phyloP scores from a whole-genome alignment of 1,140 invertebrate species.

The Brachionus angularis region DNA sequence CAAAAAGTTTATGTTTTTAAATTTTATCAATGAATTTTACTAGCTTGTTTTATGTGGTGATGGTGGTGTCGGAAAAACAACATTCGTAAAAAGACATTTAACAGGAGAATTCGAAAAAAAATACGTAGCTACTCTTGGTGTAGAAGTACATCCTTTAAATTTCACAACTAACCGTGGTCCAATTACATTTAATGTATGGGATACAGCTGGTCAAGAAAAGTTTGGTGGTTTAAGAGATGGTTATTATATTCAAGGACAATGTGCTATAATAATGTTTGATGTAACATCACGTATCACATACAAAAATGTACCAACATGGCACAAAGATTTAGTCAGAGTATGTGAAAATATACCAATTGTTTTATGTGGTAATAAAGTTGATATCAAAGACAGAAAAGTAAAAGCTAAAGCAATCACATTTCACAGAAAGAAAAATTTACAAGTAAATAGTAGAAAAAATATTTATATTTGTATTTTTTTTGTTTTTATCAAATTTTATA shows the following conservation, averaged over 20 bases:
- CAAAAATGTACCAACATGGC: conserved; percentile 99
- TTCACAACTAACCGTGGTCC: conserved; percentile 96
- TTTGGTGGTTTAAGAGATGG: conserved; percentile 97
- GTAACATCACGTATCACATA: conserved; percentile 98
- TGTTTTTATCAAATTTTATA: too few species aligned
- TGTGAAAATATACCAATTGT: conserved; percentile 99
- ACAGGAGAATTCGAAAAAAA: conserved; percentile 99
- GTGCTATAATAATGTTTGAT: conserved; percentile 99
- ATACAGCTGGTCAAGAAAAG: conserved; percentile 98
- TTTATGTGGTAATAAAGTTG: conserved; percentile 69
- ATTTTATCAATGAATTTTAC: too few species aligned
- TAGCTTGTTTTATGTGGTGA: conserved; percentile 97
- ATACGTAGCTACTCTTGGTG: conserved; percentile 96
- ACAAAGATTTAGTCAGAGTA: conserved; percentile 92
- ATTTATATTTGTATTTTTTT: too few species aligned
- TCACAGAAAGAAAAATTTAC: conserved; percentile 92
- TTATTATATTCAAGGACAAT: conserved; percentile 98
- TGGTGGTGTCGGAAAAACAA: conserved; percentile 98
- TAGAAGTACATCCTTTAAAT: conserved; percentile 95
- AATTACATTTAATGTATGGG: conserved; percentile 99
- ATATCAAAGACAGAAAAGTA: conserved; percentile 99
- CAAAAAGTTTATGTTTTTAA: too few species aligned
- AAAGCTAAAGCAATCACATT: conserved; percentile 99
- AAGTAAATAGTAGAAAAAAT: too few species aligned
- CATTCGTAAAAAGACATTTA: conserved; percentile 97